Percentiles rank a stretch among this genome's conserved stretches.
These are phyloP conservation scores for Aphis craccivora DNA, from an alignment of 1,140 invertebrate species.

Conservation along the genomic window DNA sequence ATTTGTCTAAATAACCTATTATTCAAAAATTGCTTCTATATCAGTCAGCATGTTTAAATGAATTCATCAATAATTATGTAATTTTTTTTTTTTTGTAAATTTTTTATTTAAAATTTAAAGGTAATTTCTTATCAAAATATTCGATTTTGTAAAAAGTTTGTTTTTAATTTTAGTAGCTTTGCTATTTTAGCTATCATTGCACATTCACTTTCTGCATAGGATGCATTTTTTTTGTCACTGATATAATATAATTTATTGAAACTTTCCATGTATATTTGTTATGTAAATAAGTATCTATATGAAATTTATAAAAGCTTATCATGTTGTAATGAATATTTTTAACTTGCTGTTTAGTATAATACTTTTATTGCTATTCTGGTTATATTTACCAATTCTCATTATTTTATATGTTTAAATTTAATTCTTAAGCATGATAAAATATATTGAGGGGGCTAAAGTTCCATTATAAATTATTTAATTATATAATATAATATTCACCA, in stretches of 20 bases:
- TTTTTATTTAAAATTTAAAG: background rate
- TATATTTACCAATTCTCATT: background rate
- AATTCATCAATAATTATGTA: background rate
- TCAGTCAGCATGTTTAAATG: background rate
- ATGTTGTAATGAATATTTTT: background rate
- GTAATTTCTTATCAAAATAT: background rate
- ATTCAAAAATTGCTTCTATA: background rate
- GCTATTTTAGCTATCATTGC: background rate
- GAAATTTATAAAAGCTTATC: background rate
- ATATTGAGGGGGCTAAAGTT: too few species aligned
- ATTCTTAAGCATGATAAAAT: too few species aligned
- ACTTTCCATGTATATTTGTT: background rate
- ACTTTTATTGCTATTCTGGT: background rate
- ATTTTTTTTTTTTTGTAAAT: background rate
- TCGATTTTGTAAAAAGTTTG: background rate
- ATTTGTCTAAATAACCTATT: background rate
- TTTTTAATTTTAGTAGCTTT: background rate
- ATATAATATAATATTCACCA: too few species aligned
- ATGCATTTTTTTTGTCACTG: background rate
- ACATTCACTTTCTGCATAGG: background rate
- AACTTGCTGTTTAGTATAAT: background rate
- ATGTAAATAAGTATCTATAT: background rate
- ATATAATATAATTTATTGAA: background rate
- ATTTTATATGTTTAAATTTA: background rate
- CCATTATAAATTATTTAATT: too few species aligned